Evolutionary conservation across 2,797 vertebrate genomes (phyloP), one percentile per base, ranked within the genome.

Genomic region (Sebastes vulpes): DNA sequence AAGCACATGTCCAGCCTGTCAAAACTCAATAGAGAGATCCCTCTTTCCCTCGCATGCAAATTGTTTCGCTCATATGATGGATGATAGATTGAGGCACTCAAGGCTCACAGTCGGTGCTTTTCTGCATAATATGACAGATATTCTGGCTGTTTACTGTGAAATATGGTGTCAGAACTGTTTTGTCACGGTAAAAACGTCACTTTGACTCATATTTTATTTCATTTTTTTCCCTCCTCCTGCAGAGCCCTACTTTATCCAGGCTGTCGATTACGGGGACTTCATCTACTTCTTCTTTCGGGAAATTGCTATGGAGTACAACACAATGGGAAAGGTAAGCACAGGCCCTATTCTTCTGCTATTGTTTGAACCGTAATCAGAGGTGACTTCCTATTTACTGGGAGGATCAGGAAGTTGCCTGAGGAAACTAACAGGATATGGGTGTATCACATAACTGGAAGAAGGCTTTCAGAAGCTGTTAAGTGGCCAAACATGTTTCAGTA

Each of bases 221-320:
- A 4, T 68, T 64, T 71, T 42, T 20, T 54, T 8, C 9, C 35
- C 6, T 38, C 23, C 12, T 38, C 76, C 86, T 82, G 38, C 94
- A 99, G 98, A 99, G 89, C 99, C 99, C 0, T 98, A 99, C 89
- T 99, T 99, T 88, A 96, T 99, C 69, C 98, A 99, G 90, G 98
- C 99, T 0, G 97, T 99, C 75, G 94, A 99, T 93, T 99, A 99
- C 31, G 96, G 97, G 31, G 96, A 97, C 92, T 99, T 98, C 88
- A 99, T 99, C 95, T 99, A 99, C 94, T 99, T 99, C 94, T 99
- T 99, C 96, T 99, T 98, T 95, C 97, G 98, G 83, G 99, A 99
- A 95, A 99, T 99, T 85, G 98, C 98, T 0, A 98, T 99, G 94
- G 99, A 99, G 83, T 99, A 99, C 96, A 99, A 99, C 96, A 98